Base-by-base conservation (phyloP, 2,888 invertebrate genomes). In the Teinopalpus imperialis region DNA sequence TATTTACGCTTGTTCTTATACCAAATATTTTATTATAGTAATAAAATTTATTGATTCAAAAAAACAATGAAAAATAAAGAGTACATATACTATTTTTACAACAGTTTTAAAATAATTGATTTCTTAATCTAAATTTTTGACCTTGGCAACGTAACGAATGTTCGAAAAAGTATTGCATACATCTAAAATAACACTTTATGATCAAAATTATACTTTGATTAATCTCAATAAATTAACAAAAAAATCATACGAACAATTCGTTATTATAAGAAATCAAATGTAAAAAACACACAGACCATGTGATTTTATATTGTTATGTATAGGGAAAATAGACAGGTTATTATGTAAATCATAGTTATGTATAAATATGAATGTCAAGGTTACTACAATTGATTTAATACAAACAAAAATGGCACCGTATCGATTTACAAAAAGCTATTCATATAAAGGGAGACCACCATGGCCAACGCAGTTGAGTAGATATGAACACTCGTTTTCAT, bases 341-440 rank as follows among this genome's bases (percentile, higher is more conserved):
- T 31, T 41, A 31, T 23, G 21, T 41, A n/a, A 41, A 44, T 37
- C 20, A 3, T 26, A 37, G 37, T 32, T 26, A 14, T 27, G 2
- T 12, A 7, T 12, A 20, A 23, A 18, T 35, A 30, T 35, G 20
- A 41, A 46, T 23, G 40, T 46, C 46, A 46, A 46, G 46, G 46
- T 46, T 21, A 16, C 21, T 27, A 40, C 43, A 43, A 20, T 35
- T 46, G 40, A 46, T 46, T 40, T 14, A 29, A 41, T 18, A 30
- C 16, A 13, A 35, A 21, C 35, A 21, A 30, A 46, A 35, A 35
- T 41, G 29, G 40, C 40, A 34, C 46, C 34, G 7, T 29, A 35
- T 41, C 30, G 14, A 46, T 40, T 34, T 14, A 41, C 40, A 35
- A 41, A 45, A 29, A 27, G 30, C 34, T 24, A 24, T 41, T 46